These are phyloP conservation scores for Dasyurus viverrinus DNA, from an alignment of 2,113 vertebrate species.

Conservation along the genomic window DNA sequence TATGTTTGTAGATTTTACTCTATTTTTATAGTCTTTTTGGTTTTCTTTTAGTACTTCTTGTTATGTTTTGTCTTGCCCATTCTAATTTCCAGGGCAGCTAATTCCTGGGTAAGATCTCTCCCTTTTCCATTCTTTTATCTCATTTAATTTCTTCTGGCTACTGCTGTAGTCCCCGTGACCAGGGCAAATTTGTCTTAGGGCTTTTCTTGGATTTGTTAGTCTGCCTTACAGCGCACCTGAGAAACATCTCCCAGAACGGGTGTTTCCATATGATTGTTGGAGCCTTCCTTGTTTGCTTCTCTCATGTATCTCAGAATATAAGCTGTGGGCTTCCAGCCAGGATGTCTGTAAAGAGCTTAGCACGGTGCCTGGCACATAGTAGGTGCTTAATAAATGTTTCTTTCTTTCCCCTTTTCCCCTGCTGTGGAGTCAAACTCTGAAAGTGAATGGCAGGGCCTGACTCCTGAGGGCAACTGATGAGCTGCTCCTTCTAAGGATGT, in stretches of 20 bases:
- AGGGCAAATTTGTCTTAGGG: neutral
- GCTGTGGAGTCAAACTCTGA: too few species aligned
- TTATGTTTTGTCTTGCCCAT: neutral
- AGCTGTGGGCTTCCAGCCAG: neutral
- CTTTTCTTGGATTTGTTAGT: neutral
- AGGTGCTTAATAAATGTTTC: neutral
- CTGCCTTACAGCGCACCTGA: neutral
- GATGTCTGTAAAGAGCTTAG: neutral
- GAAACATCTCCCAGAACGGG: neutral
- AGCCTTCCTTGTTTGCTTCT: neutral
- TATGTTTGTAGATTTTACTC: neutral
- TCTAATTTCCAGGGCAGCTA: neutral
- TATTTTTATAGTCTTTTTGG: neutral
- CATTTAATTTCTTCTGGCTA: neutral
- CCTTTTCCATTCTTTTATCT: neutral
- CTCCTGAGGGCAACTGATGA: neutral
- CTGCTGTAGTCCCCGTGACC: neutral
- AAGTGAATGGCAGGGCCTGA: neutral
- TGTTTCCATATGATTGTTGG: neutral
- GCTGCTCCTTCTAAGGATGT: too few species aligned
- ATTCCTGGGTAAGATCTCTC: neutral
- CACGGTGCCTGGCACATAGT: neutral
- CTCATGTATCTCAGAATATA: neutral
- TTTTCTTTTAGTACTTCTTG: neutral
- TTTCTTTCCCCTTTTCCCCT: neutral